phyloP scores from a whole-genome alignment of 2,113 vertebrate genomes.

The Tachuris rubrigastra region DNA sequence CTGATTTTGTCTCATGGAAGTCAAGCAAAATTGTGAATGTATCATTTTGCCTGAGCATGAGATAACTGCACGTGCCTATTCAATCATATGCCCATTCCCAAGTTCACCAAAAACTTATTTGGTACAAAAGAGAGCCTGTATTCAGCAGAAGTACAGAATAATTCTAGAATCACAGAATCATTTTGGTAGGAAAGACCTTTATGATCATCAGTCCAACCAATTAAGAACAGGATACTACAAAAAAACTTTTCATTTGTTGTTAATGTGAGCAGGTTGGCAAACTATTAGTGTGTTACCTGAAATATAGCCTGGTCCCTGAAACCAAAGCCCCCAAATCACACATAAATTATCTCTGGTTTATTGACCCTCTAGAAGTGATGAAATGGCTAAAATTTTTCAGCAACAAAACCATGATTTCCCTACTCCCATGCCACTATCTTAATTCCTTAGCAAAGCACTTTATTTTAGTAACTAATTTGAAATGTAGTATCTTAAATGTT shows the following conservation, averaged over 20 bases:
- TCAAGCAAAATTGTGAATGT: neutral
- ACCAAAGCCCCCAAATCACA: neutral
- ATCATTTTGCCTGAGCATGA: neutral
- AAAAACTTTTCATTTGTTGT: neutral
- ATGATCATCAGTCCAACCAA: rapidly evolving
- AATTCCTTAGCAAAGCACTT: neutral
- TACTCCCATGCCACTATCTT: neutral
- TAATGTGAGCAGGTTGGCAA: neutral
- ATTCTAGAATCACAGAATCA: neutral
- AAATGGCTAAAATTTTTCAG: neutral
- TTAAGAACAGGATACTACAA: neutral
- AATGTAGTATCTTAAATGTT: neutral
- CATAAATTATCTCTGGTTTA: neutral
- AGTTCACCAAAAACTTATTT: neutral
- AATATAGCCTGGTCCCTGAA: neutral
- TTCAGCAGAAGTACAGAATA: neutral
- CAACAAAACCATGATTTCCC: neutral
- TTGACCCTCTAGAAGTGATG: neutral
- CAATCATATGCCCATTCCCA: neutral
- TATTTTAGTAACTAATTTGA: neutral
- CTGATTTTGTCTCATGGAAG: neutral
- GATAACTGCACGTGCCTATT: neutral
- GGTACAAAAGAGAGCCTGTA: neutral
- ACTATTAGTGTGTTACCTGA: neutral
- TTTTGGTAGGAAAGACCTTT: neutral